A percentile compares a stretch with the other conserved stretches of the same genome.
Evolutionary conservation across 2,113 vertebrate species (phyloP).

Genomic region (Anhinga anhinga): DNA sequence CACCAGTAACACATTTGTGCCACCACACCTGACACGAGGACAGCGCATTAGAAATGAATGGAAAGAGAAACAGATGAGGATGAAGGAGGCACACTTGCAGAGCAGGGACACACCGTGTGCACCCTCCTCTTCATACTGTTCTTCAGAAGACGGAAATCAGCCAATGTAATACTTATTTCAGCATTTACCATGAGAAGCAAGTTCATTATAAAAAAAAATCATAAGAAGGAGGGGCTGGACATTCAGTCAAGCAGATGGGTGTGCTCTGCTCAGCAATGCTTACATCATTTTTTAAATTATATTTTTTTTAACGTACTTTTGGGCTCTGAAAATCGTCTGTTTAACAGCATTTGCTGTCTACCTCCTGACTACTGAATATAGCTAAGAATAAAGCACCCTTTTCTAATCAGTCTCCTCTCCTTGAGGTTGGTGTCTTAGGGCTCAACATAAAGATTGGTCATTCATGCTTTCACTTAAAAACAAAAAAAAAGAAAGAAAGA

Average conservation of each 20-base stretch:
- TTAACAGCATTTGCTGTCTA: not conserved
- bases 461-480: not conserved
- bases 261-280: not conserved
- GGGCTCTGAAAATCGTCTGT: not conserved
- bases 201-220: not conserved
- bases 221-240: not conserved
- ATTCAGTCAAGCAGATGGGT: not conserved
- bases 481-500: not conserved
- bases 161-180: not conserved
- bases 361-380: not conserved
- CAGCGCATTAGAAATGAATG: fast-evolving
- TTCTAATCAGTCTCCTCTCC: not conserved
- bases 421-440: not conserved
- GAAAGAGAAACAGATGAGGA: not conserved
- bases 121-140: fast-evolving
- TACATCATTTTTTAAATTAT: too few species aligned
- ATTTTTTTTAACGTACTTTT: not conserved
- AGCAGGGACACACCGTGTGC: not conserved
- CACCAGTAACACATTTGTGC: not conserved
- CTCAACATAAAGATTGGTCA: not conserved
- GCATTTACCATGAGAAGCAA: not conserved
- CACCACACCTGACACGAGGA: not conserved
- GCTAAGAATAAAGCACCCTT: not conserved
- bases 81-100: not conserved
- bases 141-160: not conserved